Evolutionary conservation across 2,888 invertebrate species (phyloP).

Genomic region (Cephonodes hylas): DNA sequence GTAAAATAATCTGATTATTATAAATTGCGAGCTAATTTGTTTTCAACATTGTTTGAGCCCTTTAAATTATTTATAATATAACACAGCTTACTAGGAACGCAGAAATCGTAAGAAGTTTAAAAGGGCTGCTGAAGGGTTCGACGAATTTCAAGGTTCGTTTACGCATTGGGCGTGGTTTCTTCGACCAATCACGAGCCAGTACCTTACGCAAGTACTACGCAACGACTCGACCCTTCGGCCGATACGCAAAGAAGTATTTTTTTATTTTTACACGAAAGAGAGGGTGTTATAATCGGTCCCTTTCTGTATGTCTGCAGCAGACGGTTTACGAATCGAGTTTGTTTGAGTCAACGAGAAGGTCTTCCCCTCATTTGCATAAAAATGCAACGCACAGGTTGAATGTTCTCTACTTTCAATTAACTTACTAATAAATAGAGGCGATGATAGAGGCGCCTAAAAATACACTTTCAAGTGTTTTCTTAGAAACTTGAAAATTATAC

Average conservation of each 20-base stretch:
- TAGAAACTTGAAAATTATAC: no score
- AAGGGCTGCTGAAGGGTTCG: conserved; percentile 73
- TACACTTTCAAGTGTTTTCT: no score
- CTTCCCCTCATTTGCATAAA: not conserved
- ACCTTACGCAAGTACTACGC: conserved; percentile 72
- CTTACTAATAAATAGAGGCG: no score
- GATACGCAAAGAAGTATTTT: conserved; percentile 26
- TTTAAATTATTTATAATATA: conserved; percentile 82
- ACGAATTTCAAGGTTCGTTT: conserved; percentile 68
- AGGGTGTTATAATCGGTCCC: not conserved
- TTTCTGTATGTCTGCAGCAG: not conserved
- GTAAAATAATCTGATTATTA: conserved; percentile 25
- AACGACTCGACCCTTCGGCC: conserved; percentile 43
- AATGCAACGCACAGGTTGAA: not conserved
- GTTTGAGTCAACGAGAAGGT: not conserved
- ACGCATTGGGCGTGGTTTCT: conserved; percentile 76
- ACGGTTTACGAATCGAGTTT: not conserved
- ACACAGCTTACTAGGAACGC: conserved; percentile 73
- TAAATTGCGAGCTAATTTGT: conserved; percentile 32
- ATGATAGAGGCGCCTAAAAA: no score
- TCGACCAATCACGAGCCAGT: conserved; percentile 61
- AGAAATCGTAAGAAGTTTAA: conserved; percentile 60
- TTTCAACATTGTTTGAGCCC: conserved; percentile 51
- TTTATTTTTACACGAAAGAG: not conserved
- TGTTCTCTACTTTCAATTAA: no score